Base-by-base conservation (phyloP, 2,113 vertebrate genomes). In the Triplophysa dalaica region DNA sequence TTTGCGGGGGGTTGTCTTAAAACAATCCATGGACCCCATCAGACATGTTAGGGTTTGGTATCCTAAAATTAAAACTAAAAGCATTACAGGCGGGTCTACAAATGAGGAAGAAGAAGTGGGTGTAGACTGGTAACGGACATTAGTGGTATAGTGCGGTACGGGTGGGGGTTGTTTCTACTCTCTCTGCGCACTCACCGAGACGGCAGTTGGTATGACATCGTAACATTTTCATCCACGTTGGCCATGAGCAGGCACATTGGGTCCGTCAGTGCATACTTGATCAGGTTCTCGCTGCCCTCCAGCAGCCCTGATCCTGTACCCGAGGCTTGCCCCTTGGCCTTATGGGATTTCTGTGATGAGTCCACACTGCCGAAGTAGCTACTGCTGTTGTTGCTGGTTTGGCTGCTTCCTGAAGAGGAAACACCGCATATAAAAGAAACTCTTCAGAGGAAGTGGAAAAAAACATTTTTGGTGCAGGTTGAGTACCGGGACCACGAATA, bases 171-270 rank as follows among this genome's bases (percentile, higher is more conserved):
- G 4, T 62, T 33, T 22, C 13, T 56, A 9, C 8, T 22, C 13
- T 70, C 43, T 84, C 73, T 66, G 82, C 74, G 61, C 45, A 87
- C 91, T 95, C 91, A 99, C 96, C 94, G 85, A 43, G 92, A 87
- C 4, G 96, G 95, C 82, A 97, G 86, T 93, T 97, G 95, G 87
- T 98, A 98, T 0, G 94, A 95, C 95, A 96, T 95, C 95, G 96
- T 96, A 81, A 95, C 81, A 1, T 90, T 86, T 75, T 95, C 92
- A 43, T 97, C 94, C 0, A 93, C 70, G 72, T 96, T 91, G 9
- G 95, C 93, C 92, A 90, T 92, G 81, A 95, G 88, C 82, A 95
- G 91, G 95, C 96, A 97, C 85, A 93, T 81, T 0, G 95, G 93
- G 79, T 98, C 95, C 88, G 94, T 94, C 13, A 94, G 92, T 38